phyloP scores from a whole-genome alignment of 2,113 vertebrate species.

The Chloropsis cyanopogon region DNA sequence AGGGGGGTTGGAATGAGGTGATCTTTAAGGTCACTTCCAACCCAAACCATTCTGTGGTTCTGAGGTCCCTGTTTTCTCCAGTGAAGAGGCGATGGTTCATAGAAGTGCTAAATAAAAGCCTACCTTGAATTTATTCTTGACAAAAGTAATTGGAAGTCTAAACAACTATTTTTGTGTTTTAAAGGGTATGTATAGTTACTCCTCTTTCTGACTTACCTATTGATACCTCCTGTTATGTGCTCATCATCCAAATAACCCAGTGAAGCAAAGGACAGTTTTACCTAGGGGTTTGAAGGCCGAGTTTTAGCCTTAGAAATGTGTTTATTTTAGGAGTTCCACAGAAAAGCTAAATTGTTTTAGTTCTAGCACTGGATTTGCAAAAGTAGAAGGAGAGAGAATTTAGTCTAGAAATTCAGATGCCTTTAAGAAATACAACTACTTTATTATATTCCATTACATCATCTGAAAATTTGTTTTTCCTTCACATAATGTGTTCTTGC shows the following conservation, averaged over 20 bases:
- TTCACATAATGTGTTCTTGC: neutral
- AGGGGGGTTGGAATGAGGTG: fast-evolving
- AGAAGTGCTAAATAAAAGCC: neutral
- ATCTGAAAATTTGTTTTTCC: neutral
- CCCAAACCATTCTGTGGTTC: neutral
- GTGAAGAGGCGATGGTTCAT: neutral
- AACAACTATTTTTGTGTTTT: neutral
- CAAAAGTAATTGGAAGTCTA: neutral
- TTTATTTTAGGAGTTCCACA: neutral
- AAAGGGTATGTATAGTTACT: neutral
- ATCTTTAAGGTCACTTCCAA: neutral
- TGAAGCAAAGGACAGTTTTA: neutral
- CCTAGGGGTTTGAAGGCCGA: neutral
- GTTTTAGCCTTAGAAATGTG: neutral
- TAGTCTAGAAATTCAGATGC: neutral
- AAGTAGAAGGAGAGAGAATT: neutral
- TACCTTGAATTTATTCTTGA: neutral
- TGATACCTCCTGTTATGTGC: neutral
- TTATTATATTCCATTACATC: neutral
- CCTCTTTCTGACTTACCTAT: neutral
- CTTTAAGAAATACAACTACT: neutral
- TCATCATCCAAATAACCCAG: neutral
- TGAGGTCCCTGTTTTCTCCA: neutral
- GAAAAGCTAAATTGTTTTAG: neutral
- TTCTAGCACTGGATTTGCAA: neutral